phyloP scores from a whole-genome alignment of 2,888 invertebrate genomes.

The Drosophila longiperda region DNA sequence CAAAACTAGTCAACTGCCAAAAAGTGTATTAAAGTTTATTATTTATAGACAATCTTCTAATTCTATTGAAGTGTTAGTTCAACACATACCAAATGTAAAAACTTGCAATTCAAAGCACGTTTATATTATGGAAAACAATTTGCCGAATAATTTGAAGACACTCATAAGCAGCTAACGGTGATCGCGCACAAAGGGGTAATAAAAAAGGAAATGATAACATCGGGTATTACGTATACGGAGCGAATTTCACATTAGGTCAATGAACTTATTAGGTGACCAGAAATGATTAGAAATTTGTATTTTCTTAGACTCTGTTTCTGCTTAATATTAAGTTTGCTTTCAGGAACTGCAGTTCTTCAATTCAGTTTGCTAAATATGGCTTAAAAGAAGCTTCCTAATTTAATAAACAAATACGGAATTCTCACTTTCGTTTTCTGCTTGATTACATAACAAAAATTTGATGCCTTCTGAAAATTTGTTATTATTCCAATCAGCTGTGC shows the following conservation, averaged over 20 bases:
- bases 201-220: conserved; percentile 67
- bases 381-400: conserved; percentile 45
- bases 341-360: conserved; percentile 14
- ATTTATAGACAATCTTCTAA: conserved; percentile 2
- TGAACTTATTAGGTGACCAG: conserved; percentile 49
- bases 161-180: conserved; percentile 64
- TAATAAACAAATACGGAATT: conserved; percentile 35
- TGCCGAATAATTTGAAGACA: conserved; percentile 36
- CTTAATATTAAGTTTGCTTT: background rate
- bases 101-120: conserved; percentile 62
- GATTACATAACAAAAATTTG: conserved; percentile 44
- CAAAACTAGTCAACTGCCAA: background rate
- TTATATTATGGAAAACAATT: conserved; percentile 75
- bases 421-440: conserved; percentile 67
- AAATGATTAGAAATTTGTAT: background rate
- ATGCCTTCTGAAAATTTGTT: background rate
- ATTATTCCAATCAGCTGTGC: background rate
- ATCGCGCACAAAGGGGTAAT: conserved; percentile 52
- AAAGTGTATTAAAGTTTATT: background rate
- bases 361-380: background rate
- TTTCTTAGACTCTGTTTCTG: background rate
- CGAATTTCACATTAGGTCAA: conserved; percentile 67
- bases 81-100: background rate
- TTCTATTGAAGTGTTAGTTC: conserved; percentile 1
- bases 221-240: conserved; percentile 49